Base-by-base conservation (phyloP, 2,888 invertebrate species). In the Drosophila eohydei region DNA sequence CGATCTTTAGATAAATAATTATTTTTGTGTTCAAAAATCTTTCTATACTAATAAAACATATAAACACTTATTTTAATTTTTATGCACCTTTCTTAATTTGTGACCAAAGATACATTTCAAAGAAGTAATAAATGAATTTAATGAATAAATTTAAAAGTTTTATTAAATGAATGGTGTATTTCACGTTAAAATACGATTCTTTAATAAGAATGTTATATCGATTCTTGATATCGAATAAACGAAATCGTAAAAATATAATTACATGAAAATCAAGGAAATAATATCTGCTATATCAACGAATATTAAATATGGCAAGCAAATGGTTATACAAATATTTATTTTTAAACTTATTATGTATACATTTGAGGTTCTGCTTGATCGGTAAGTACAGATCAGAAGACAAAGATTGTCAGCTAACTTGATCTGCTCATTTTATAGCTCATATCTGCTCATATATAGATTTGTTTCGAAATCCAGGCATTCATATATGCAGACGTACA, bases 61-160 rank as follows among this genome's bases (percentile, higher is more conserved):
- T 16, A 44, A 1, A 32, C 48, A 50, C 60, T 54, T 44, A 67
- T 64, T 67, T 57, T 28, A 56, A 64, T 59, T 69, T 54, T 34
- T 28, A 41, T 55, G 67, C 62, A 72, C 68, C 8, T n/a, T n/a
- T 63, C 55, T 60, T 62, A 8, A 70, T 65, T 74, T 74, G 59
- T 51, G 38, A 34, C 44, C 52, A 63, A 63, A 67, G 36, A 62
- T 38, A 54, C 38, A 59, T 66, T 63, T 46, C 59, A 41, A 48
- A 52, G 51, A 71, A 63, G 58, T 64, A 77, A 76, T 71, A 67
- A 76, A 77, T 57, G 26, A 57, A 63, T 48, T 50, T 26, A 66
- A 66, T 40, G 36, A 51, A 57, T 46, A 44, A 68, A 68, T 46
- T 52, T 34, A 57, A 1, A 14, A 14, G 14, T 52, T 36, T 34